phyloP scores from a whole-genome alignment of 2,888 invertebrate genomes.

The Caenorhabditis plicata region DNA sequence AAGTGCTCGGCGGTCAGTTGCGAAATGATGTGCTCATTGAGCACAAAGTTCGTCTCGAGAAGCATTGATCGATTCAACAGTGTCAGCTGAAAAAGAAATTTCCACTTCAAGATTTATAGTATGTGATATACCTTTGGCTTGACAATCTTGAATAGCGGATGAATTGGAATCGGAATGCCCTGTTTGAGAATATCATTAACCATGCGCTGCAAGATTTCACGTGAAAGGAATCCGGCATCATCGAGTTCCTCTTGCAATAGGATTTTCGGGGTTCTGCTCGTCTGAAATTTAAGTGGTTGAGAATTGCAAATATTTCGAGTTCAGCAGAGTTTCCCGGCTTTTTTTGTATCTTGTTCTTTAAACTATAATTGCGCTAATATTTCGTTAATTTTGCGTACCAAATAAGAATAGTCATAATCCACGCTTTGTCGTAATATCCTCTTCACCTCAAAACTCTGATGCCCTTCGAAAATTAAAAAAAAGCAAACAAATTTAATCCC shows the following conservation, averaged over 20 bases:
- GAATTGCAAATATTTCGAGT: too few species aligned
- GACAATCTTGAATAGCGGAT: conserved; percentile 60
- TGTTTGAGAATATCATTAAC: conserved; percentile 62
- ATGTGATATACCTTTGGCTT: conserved; percentile 53
- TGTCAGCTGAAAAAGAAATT: conserved; percentile 47
- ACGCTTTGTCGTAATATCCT: too few species aligned
- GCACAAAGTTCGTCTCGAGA: conserved; percentile 58
- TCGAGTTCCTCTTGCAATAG: conserved; percentile 62
- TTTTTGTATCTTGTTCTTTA: too few species aligned
- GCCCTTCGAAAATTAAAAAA: background rate
- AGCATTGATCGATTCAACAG: conserved; percentile 56
- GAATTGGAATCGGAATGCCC: conserved; percentile 63
- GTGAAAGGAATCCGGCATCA: conserved; percentile 58
- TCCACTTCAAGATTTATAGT: background rate
- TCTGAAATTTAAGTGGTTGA: conserved; percentile 45
- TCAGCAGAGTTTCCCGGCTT: too few species aligned
- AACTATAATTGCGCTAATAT: too few species aligned
- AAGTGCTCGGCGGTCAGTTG: conserved; percentile 52
- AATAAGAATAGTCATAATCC: too few species aligned
- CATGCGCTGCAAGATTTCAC: conserved; percentile 58
- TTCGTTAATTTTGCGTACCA: too few species aligned
- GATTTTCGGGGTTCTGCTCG: conserved; percentile 54
- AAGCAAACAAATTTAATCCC: conserved; percentile 50
- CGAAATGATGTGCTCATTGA: conserved; percentile 57
- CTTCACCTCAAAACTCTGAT: background rate